phyloP scores from a whole-genome alignment of 2,888 invertebrate species.

The Octonoba sinensis region DNA sequence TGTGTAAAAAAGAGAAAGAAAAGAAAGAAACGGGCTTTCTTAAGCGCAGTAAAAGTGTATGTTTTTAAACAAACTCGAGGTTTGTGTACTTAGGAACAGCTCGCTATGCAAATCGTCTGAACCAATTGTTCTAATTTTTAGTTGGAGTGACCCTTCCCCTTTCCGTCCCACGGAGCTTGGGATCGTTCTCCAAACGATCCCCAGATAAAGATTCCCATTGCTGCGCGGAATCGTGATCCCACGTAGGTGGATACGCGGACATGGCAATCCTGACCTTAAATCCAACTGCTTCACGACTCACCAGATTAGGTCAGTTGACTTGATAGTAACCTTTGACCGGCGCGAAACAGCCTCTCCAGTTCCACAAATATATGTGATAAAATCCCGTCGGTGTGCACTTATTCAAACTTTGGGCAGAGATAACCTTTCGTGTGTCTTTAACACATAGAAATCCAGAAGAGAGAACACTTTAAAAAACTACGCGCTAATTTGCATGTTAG shows the following conservation, averaged over 20 bases:
- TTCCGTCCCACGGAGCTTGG: neutral
- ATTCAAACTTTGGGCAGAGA: neutral
- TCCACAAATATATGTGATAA: too few species aligned
- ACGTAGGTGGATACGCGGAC: slow-evolving; percentile 42
- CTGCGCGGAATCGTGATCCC: slow-evolving; percentile 33
- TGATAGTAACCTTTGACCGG: slow-evolving; percentile 11
- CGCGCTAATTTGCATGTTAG: too few species aligned
- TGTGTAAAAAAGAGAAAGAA: too few species aligned
- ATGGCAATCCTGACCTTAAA: slow-evolving; percentile 49
- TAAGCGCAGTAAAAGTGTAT: too few species aligned
- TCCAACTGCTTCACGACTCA: slow-evolving; percentile 11
- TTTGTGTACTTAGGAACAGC: too few species aligned
- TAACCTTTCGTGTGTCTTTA: too few species aligned
- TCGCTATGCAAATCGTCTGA: too few species aligned
- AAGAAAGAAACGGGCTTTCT: too few species aligned
- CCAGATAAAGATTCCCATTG: slow-evolving; percentile 16
- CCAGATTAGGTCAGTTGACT: slow-evolving; percentile 40
- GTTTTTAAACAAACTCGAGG: too few species aligned
- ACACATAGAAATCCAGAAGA: too few species aligned
- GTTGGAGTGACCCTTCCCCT: neutral
- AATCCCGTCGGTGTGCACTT: neutral
- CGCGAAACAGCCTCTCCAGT: neutral
- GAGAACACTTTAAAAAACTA: too few species aligned
- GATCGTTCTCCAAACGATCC: slow-evolving; percentile 32
- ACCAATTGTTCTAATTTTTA: too few species aligned